phyloP scores from a whole-genome alignment of 2,113 vertebrate genomes.

The Tonatia bakeri region DNA sequence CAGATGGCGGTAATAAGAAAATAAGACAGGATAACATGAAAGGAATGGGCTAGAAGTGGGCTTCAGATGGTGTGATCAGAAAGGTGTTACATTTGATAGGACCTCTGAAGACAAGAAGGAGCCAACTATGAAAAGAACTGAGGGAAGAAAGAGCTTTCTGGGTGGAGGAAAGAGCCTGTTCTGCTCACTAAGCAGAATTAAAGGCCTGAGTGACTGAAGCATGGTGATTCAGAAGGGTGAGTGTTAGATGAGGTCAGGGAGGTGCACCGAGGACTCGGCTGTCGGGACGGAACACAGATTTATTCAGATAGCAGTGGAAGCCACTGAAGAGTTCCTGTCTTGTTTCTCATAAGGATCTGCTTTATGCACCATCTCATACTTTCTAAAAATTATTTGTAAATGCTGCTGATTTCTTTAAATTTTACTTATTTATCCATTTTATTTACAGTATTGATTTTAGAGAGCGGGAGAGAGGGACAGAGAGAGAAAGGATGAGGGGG shows the following conservation, averaged over 20 bases:
- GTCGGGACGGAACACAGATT: background rate
- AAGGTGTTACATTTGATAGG: background rate
- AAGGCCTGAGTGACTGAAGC: background rate
- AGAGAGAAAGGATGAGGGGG: too few relatives aligned
- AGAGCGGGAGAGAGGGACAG: too few relatives aligned
- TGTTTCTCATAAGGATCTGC: background rate
- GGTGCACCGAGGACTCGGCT: background rate
- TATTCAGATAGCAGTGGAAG: background rate
- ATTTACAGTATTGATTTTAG: too few relatives aligned
- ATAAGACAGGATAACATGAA: slow-evolving; percentile 3
- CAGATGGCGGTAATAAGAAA: background rate
- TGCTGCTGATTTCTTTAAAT: background rate
- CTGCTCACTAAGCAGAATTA: background rate
- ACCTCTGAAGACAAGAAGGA: background rate
- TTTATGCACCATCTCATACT: background rate
- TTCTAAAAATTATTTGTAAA: slow-evolving; percentile 39
- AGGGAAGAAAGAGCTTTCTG: background rate
- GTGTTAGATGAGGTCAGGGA: background rate
- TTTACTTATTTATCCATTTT: too few relatives aligned
- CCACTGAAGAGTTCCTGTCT: background rate
- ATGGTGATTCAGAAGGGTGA: background rate
- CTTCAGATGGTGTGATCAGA: background rate
- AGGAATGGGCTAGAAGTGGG: background rate
- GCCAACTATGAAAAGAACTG: background rate
- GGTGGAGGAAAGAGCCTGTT: background rate